A percentile compares a stretch with the other conserved stretches of the same genome.
phyloP scores from a whole-genome alignment of 2,888 invertebrate genomes.

The Idaea dimidiata region DNA sequence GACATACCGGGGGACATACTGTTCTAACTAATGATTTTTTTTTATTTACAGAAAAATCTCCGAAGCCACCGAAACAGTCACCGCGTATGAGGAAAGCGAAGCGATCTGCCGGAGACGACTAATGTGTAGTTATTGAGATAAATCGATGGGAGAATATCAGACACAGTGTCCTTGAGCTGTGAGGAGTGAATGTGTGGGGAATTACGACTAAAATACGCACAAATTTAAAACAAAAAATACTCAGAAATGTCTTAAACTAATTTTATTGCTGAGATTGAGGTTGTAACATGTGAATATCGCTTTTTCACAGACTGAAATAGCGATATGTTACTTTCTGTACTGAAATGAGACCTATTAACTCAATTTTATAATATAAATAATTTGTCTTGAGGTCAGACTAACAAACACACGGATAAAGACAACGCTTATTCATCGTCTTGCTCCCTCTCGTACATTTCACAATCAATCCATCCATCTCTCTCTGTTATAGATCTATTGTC shows the following conservation, averaged over 20 bases:
- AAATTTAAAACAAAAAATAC: constrained; percentile 26
- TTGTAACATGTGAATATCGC: too few species aligned
- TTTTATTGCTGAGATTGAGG: background rate
- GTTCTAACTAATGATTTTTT: constrained; percentile 7
- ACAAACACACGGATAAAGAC: too few species aligned
- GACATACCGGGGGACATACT: too few species aligned
- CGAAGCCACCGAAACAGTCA: constrained; percentile 84
- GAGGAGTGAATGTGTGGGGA: constrained; percentile 33
- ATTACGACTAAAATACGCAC: constrained; percentile 53
- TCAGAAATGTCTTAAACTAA: background rate
- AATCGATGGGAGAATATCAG: constrained; percentile 29
- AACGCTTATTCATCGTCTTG: too few species aligned
- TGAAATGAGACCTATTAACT: too few species aligned
- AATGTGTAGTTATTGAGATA: constrained; percentile 38
- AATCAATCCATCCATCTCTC: too few species aligned
- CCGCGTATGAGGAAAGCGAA: constrained; percentile 90
- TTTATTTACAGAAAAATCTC: constrained; percentile 85
- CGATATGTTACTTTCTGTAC: too few species aligned
- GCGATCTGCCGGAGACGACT: constrained; percentile 86
- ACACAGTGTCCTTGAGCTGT: constrained; percentile 35
- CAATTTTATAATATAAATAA: too few species aligned
- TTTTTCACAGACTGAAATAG: too few species aligned
- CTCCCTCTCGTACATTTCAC: too few species aligned
- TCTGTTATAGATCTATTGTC: too few species aligned
- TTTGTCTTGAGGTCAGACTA: too few species aligned